These are phyloP conservation scores for Drosophila albomicans DNA, from an alignment of 1,140 invertebrate species.

Conservation along the genomic window DNA sequence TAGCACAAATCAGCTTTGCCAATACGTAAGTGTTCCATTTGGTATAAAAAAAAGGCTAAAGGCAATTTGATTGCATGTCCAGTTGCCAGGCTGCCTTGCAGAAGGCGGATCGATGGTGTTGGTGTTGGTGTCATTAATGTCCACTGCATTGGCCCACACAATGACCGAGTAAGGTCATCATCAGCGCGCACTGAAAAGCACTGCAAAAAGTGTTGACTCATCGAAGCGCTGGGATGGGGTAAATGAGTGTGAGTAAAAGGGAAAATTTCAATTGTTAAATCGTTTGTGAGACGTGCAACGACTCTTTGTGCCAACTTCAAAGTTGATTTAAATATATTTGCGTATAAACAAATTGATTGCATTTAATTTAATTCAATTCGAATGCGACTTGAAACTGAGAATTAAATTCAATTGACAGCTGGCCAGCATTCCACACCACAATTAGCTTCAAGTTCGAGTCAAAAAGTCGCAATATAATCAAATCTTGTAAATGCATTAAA, in stretches of 20 bases:
- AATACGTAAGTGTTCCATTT: conserved; percentile 32
- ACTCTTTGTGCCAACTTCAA: conserved; percentile 26
- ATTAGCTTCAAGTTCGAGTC: conserved; percentile 41
- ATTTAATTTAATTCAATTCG: conserved; percentile 79
- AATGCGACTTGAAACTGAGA: conserved; percentile 68
- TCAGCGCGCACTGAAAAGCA: conserved; percentile 29
- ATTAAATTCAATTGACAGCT: conserved; percentile 67
- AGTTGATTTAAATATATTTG: conserved; percentile 79
- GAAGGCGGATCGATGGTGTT: conserved; percentile 12
- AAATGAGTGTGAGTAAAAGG: not conserved
- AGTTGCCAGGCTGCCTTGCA: conserved; percentile 19
- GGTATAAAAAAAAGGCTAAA: conserved; percentile 30
- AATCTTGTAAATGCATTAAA: conserved; percentile 77
- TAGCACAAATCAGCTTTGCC: conserved; percentile 45
- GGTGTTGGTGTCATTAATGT: conserved; percentile 60
- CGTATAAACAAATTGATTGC: conserved; percentile 82
- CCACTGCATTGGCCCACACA: conserved; percentile 12
- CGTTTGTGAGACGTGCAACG: conserved; percentile 22
- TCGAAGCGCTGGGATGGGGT: not conserved
- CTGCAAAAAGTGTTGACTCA: conserved; percentile 63
- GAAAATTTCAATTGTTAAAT: conserved; percentile 37
- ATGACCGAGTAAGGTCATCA: conserved; percentile 30
- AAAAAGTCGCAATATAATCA: conserved; percentile 77
- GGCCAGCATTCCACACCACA: conserved; percentile 40
- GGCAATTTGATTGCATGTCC: conserved; percentile 46